Base-by-base conservation (phyloP, 2,113 vertebrate species). In the Notarius lentiginosus region DNA sequence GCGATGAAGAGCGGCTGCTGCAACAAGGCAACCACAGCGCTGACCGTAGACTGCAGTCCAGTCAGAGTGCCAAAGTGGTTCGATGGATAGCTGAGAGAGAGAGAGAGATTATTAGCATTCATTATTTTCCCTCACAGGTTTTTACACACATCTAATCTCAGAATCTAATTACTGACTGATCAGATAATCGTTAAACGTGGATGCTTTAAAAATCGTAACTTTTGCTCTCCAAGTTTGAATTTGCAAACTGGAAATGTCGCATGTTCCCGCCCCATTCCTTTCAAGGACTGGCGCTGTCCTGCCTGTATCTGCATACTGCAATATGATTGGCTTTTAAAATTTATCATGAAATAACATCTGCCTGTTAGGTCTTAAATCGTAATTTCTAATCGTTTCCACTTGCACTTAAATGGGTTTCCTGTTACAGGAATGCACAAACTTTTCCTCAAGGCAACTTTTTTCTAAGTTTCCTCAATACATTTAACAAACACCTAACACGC, bases 11-110 rank as follows among this genome's bases (percentile, higher is more conserved):
- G 95, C 0, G 93, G 96, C 92, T 97, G 96, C 91, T 97, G 97
- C 27, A 98, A 93, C 68, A 98, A 94, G 1, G 96, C 97, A 0
- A 97, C 89, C 89, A 97, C 81, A 0, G 97, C 97, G 0, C 97
- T 98, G 91, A 97, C 94, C 92, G 97, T 95, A 2, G 97, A 98
- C 94, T 98, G 97, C 70, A 98, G 95, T n/a, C 97, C 97, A 0
- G 96, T 98, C 89, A 98, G 91, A 0, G 97, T 97, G 41, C 97
- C 97, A 41, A 98, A 98, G 91, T 98, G 96, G 90, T 95, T 96
- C 83, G 97, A 96, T 0, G 97, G 97, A 86, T 97, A 98, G 82
- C 97, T 98, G 41, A 63, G 41, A 1, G 1, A 88, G 20, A 87
- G 2, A 55, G 10, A 83, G 68, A 91, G 0, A 30, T 22, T 61